These are phyloP conservation scores for Tipula confusa DNA, from an alignment of 2,888 invertebrate genomes.

Conservation along the genomic window DNA sequence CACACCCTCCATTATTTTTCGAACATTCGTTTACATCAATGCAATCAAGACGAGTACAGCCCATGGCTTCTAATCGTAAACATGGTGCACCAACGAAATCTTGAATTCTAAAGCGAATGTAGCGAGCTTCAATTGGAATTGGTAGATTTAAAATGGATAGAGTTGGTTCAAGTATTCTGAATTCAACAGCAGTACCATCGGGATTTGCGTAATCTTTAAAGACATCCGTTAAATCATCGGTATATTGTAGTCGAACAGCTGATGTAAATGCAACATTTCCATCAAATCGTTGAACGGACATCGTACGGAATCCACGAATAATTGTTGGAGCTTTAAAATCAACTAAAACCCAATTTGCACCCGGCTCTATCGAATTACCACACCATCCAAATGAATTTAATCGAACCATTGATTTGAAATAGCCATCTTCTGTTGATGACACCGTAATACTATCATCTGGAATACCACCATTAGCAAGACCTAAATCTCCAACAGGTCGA, in stretches of 20 bases:
- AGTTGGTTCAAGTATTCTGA: constrained; percentile 82
- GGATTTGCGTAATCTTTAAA: constrained; percentile 91
- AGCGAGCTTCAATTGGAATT: constrained; percentile 86
- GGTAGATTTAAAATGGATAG: constrained; percentile 87
- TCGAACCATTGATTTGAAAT: constrained; percentile 77
- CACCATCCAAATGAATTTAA: constrained; percentile 87
- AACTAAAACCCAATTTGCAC: constrained; percentile 82
- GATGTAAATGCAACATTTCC: constrained; percentile 84
- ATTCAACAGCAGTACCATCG: constrained; percentile 89
- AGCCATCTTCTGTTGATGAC: constrained; percentile 77
- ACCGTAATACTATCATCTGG: constrained; percentile 85
- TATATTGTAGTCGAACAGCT: constrained; percentile 79
- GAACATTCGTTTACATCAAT: constrained; percentile 84
- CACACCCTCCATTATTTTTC: constrained; percentile 83
- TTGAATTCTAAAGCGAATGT: constrained; percentile 77
- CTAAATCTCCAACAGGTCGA: constrained; percentile 83
- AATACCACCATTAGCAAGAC: constrained; percentile 74
- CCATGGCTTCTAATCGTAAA: constrained; percentile 85
- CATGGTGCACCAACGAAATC: constrained; percentile 87
- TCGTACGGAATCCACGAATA: constrained; percentile 84
- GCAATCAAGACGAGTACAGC: constrained; percentile 85
- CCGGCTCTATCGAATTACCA: constrained; percentile 78
- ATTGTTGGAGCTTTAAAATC: constrained; percentile 86
- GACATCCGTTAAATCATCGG: constrained; percentile 80
- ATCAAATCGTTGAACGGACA: constrained; percentile 77